A percentile compares a stretch with the other conserved stretches of the same genome.
Evolutionary conservation across 2,888 invertebrate genomes (phyloP).

Genomic region (Heliconius hortense): DNA sequence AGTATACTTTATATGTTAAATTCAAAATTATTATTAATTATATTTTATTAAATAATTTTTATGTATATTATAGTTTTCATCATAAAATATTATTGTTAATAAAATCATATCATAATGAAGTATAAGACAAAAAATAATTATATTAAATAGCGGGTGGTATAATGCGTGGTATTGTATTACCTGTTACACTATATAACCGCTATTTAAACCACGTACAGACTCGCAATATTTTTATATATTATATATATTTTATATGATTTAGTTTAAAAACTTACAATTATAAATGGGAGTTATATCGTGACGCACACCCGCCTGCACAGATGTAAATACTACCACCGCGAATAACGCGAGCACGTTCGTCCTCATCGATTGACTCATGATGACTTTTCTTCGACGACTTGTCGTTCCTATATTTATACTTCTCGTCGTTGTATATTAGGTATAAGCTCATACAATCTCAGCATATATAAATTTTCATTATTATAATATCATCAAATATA

Average conservation of each 20-base stretch:
- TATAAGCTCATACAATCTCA: neutral
- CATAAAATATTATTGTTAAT: too few relatives aligned
- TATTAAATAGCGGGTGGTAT: too few relatives aligned
- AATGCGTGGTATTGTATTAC: too few relatives aligned
- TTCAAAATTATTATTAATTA: too few relatives aligned
- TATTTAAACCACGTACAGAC: neutral
- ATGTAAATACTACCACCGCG: conserved; percentile 8
- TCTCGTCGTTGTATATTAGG: too few relatives aligned
- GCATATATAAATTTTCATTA: neutral
- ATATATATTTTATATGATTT: neutral
- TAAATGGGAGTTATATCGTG: neutral
- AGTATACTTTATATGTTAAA: too few relatives aligned
- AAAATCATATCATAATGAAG: too few relatives aligned
- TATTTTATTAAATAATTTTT: too few relatives aligned
- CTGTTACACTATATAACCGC: too few relatives aligned
- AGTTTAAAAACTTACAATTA: conserved; percentile 27
- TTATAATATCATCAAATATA: neutral
- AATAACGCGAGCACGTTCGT: conserved; percentile 20
- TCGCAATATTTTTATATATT: neutral
- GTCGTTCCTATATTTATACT: neutral
- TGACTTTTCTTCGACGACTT: conserved; percentile 12
- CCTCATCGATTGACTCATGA: conserved; percentile 18
- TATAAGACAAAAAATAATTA: too few relatives aligned
- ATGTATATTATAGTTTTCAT: too few relatives aligned
- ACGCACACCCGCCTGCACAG: conserved; percentile 10